A percentile compares a stretch with the other conserved stretches of the same genome.
Conservation (phyloP, 2,797 vertebrate genomes). For the Chaetodon trifasciatus region DNA sequence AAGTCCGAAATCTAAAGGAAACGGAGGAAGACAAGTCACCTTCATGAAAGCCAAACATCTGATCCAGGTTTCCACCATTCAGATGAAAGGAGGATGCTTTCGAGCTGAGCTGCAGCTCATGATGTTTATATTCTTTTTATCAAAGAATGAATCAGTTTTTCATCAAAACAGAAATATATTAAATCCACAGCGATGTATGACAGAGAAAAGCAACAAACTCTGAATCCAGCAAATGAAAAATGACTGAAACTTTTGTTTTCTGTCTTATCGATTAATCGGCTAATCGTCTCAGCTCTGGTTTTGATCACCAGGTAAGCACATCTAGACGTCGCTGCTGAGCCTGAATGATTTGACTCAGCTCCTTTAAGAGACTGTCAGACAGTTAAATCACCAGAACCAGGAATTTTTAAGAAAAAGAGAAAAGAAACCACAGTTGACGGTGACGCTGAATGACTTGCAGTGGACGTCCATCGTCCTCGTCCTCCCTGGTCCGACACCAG, state of each 20-base stretch:
- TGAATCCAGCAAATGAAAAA: not conserved
- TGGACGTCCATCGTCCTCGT: too few species aligned
- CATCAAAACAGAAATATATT: not conserved
- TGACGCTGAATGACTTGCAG: not conserved
- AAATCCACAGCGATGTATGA: not conserved
- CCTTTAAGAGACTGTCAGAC: not conserved
- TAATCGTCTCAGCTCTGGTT: not conserved
- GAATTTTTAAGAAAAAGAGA: not conserved
- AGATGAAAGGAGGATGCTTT: not conserved
- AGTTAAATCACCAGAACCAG: not conserved
- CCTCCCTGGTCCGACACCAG: too few species aligned
- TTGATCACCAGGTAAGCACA: not conserved
- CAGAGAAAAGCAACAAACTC: not conserved
- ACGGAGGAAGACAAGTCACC: slow-evolving; percentile 1
- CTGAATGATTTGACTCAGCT: not conserved
- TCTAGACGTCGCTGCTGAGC: not conserved
- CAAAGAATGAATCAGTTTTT: not conserved
- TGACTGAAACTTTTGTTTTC: not conserved
- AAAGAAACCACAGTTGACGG: not conserved
- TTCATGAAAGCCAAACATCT: slow-evolving; percentile 14
- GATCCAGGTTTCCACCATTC: slow-evolving; percentile 8
- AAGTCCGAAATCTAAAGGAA: slow-evolving; percentile 20
- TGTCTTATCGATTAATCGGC: not conserved
- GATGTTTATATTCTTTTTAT: not conserved
- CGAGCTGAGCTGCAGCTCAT: not conserved